Evolutionary conservation across 1,140 invertebrate genomes (phyloP).

Genomic region (Polypedilum vanderplanki): DNA sequence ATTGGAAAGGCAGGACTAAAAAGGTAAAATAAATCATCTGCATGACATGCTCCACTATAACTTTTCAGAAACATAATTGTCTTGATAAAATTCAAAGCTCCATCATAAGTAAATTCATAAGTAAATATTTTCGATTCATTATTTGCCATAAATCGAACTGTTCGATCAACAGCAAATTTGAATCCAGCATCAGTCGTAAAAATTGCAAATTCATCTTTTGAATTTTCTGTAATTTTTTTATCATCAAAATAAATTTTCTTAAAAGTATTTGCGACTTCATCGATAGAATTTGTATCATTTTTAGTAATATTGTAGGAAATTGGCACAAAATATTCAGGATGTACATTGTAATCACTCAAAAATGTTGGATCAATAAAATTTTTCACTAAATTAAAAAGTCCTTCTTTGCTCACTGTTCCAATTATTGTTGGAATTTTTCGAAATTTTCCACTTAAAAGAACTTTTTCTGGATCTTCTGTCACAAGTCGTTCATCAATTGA

Average conservation of each 20-base stretch:
- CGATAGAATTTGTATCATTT: background rate
- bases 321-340: background rate
- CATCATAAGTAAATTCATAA: background rate
- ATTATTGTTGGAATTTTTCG: background rate
- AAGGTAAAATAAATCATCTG: background rate
- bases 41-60: background rate
- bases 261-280: background rate
- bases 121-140: background rate
- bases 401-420: background rate
- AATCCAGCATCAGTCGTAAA: background rate
- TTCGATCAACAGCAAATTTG: background rate
- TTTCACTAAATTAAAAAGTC: background rate
- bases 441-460: background rate
- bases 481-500: background rate
- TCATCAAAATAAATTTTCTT: background rate
- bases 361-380: background rate
- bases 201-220: slow-evolving; percentile 10
- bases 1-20: background rate
- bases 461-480: background rate
- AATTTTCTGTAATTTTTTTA: background rate
- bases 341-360: background rate
- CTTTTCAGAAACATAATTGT: background rate
- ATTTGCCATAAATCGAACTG: background rate
- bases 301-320: background rate
- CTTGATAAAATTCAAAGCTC: background rate